phyloP scores from a whole-genome alignment of 2,888 invertebrate genomes.

The Sinodicranocentrus sp. region DNA sequence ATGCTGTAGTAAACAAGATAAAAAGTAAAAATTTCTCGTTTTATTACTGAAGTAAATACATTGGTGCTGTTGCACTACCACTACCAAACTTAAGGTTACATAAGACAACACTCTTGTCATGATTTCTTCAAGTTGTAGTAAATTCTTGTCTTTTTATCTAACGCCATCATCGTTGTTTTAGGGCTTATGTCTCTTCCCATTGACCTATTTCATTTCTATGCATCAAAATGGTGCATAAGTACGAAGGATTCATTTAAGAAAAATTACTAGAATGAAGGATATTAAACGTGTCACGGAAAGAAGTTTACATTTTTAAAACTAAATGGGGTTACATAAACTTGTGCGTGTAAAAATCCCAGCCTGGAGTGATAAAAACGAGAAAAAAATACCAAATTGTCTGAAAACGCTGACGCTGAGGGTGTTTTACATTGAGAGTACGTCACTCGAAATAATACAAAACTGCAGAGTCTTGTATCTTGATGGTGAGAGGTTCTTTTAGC shows the following conservation, averaged over 20 bases:
- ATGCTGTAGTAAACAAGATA: too few species aligned
- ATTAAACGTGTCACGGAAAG: conserved; percentile 6
- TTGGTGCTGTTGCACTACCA: conserved; percentile 3
- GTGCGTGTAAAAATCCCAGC: too few species aligned
- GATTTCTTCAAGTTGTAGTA: neutral
- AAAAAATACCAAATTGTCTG: too few species aligned
- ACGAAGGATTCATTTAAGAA: too few species aligned
- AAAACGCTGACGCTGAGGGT: too few species aligned
- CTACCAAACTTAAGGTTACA: neutral
- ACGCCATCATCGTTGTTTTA: conserved; percentile 42
- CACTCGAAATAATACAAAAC: too few species aligned
- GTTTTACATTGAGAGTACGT: too few species aligned
- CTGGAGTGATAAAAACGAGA: too few species aligned
- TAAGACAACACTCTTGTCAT: neutral
- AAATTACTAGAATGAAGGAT: neutral
- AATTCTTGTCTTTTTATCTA: conserved; percentile 42
- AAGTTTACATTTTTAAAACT: too few species aligned
- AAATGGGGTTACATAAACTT: too few species aligned
- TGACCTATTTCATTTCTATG: conserved; percentile 43
- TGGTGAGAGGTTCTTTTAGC: too few species aligned
- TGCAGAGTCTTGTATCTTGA: too few species aligned
- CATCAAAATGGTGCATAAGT: neutral
- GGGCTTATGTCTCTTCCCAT: conserved; percentile 15
- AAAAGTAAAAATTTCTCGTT: neutral
- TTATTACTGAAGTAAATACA: conserved; percentile 1